Conservation (phyloP, 2,888 invertebrate species). For the Drosophila longiperda region DNA sequence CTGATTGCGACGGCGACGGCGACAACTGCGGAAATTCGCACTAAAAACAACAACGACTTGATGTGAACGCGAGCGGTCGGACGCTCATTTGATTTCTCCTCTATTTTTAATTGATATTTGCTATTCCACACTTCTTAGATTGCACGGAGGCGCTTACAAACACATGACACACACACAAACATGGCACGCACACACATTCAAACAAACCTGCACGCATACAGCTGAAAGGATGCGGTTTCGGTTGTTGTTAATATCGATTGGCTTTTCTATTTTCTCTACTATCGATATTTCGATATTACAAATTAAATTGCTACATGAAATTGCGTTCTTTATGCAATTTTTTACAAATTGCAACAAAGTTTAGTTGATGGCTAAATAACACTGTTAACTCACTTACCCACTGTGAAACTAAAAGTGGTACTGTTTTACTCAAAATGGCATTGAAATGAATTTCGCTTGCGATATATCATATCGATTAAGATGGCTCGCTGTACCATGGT, state of each 20-base stretch:
- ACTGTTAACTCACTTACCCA: slow-evolving; percentile 1
- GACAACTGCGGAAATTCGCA: slow-evolving; percentile 17
- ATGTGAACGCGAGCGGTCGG: slow-evolving; percentile 33
- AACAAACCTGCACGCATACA: slow-evolving; percentile 29
- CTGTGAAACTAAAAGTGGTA: slow-evolving; percentile 24
- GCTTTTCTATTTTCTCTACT: background rate
- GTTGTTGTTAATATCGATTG: slow-evolving; percentile 40
- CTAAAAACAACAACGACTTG: slow-evolving; percentile 16
- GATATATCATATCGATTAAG: slow-evolving; percentile 1
- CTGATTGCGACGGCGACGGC: slow-evolving; percentile 6
- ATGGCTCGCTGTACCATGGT: background rate
- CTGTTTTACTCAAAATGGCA: slow-evolving; percentile 17
- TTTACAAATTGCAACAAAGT: no score
- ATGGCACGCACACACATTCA: slow-evolving; percentile 8
- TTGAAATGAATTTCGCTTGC: slow-evolving; percentile 5
- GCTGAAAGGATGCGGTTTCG: slow-evolving; percentile 50
- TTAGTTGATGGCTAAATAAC: no score
- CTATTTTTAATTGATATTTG: slow-evolving; percentile 63
- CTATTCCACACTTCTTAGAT: slow-evolving; percentile 58
- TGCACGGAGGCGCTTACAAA: slow-evolving; percentile 57
- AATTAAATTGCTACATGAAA: background rate
- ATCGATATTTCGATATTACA: slow-evolving; percentile 30
- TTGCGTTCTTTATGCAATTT: background rate
- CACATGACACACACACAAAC: slow-evolving; percentile 23
- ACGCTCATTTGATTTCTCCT: slow-evolving; percentile 54